Base-by-base conservation (phyloP, 2,113 vertebrate species). In the Rhegmatorhina hoffmannsi region DNA sequence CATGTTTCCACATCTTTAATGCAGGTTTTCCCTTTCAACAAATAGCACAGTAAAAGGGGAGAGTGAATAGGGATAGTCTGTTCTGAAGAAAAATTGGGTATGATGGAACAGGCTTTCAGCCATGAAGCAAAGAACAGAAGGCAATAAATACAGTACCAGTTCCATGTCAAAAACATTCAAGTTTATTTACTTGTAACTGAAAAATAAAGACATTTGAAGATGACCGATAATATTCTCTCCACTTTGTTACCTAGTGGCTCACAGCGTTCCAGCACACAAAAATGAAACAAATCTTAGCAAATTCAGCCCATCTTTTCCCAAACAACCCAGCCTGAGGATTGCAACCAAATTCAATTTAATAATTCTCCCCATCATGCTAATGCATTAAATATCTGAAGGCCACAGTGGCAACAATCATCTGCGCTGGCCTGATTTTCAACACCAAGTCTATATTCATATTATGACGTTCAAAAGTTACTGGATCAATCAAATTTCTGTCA, bases 401-500 rank as follows among this genome's bases (percentile, higher is more conserved):
- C 23, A 60, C 73, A 36, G 33, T 33, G 53, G 55, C 40, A 68
- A 68, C 23, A 76, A 59, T 15, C 38, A 67, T 69, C 26, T 69
- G 29, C 26, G 28, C 23, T 83, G 76, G 17, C 24, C 12, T 73
- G 14, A 34, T 86, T 79, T 68, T 64, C 72, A 79, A 50, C 16
- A 80, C 6, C 34, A 46, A 18, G 13, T 56, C 56, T 36, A 9
- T 25, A 50, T 33, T 55, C 23, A 25, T 13, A 40, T 55, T 79
- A n/a, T 1, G 3, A 56, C 24, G 15, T 24, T 34, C 59, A 33
- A 11, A 77, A 52, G 16, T 66, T 64, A 77, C 0, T 1, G 0
- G 9, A 72, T 29, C 0, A 0, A 44, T 72, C 58, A 55, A 75
- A 79, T 44, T 26, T 38, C 33, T 75, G 33, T 15, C 25, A 52